A percentile compares a stretch with the other conserved stretches of the same genome.
These are phyloP conservation scores for Pempheris klunzingeri DNA, from an alignment of 2,797 vertebrate genomes.

Conservation along the genomic window DNA sequence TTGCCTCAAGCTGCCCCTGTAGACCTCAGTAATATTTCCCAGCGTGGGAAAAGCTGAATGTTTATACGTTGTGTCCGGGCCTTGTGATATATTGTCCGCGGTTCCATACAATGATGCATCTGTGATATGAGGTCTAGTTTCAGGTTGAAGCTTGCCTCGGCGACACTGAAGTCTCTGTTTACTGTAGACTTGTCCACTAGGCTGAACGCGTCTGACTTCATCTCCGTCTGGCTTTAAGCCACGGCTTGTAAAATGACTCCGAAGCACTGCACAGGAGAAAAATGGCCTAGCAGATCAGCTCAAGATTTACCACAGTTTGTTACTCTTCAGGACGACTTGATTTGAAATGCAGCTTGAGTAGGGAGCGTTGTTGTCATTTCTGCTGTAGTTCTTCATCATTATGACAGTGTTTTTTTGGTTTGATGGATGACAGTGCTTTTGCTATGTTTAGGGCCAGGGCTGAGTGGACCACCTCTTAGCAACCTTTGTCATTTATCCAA, in stretches of 20 bases:
- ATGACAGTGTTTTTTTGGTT: constrained; percentile 42
- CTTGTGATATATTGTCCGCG: constrained; percentile 62
- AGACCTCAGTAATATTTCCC: constrained; percentile 28
- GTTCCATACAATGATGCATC: constrained; percentile 61
- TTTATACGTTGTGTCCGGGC: constrained; percentile 54
- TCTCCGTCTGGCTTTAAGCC: constrained; percentile 71
- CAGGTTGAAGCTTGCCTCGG: constrained; percentile 62
- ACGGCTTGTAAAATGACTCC: constrained; percentile 78
- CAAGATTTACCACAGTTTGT: constrained; percentile 55
- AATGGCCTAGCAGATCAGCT: constrained; percentile 55
- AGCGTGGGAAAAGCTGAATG: constrained; percentile 57
- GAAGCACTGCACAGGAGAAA: constrained; percentile 53
- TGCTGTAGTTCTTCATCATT: constrained; percentile 58
- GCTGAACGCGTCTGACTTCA: constrained; percentile 64
- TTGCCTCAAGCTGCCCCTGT: constrained; percentile 5
- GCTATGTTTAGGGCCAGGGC: constrained; percentile 40
- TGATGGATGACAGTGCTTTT: constrained; percentile 62
- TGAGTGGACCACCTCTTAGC: constrained; percentile 50
- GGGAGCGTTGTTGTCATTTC: constrained; percentile 51
- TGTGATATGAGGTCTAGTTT: constrained; percentile 72
- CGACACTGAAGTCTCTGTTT: constrained; percentile 77
- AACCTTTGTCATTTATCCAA: constrained; percentile 60
- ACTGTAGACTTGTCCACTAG: constrained; percentile 70
- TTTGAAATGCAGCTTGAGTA: constrained; percentile 54
- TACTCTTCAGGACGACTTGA: constrained; percentile 49